Conservation (phyloP, 2,797 vertebrate genomes). For the Darevskia nairensis region DNA sequence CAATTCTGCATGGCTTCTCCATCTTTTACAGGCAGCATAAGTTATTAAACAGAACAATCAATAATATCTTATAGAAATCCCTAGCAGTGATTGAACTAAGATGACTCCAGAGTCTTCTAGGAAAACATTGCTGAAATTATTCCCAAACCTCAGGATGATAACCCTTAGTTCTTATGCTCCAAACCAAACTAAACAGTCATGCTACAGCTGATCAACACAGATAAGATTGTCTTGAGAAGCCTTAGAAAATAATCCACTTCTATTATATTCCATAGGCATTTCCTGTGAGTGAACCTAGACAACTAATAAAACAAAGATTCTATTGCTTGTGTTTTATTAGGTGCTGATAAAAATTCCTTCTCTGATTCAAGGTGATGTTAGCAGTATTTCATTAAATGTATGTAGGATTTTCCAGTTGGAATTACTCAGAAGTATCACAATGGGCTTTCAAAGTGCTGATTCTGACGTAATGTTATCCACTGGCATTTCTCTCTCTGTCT, state of each 20-base stretch:
- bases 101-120: neutral
- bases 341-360: conserved; percentile 38
- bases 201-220: conserved; percentile 4
- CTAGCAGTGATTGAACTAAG: conserved; percentile 10
- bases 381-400: conserved; percentile 18
- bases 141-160: neutral
- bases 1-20: neutral
- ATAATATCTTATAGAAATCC: conserved; percentile 7
- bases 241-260: neutral
- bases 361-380: conserved; percentile 33
- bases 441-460: conserved; percentile 26
- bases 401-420: conserved; percentile 15
- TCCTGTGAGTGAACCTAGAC: conserved; percentile 14
- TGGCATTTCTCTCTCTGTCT: conserved; percentile 12
- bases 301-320: conserved; percentile 42
- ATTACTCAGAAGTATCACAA: conserved; percentile 19
- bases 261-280: conserved; percentile 6
- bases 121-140: neutral
- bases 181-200: neutral
- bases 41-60: conserved; percentile 9
- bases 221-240: conserved; percentile 14
- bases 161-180: neutral
- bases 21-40: neutral
- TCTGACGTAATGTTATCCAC: conserved; percentile 24
- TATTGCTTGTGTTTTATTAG: conserved; percentile 41